Conservation (phyloP, 2,888 invertebrate species). For the Yponomeuta sedellus region DNA sequence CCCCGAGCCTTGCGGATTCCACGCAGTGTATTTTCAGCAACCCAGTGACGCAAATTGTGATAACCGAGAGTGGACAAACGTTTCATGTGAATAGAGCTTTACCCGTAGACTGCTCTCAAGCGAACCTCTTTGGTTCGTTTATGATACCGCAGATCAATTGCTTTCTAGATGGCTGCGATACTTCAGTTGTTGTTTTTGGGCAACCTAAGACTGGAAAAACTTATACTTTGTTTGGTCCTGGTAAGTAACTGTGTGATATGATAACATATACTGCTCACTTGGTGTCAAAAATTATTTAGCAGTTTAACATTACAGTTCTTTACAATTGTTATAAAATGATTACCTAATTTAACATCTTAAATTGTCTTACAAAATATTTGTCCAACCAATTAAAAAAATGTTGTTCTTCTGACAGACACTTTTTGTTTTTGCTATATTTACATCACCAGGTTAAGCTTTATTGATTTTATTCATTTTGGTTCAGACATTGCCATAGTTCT, state of each 20-base stretch:
- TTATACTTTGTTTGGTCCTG: constrained; percentile 83
- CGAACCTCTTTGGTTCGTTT: constrained; percentile 78
- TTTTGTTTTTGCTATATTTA: no score
- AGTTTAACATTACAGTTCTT: no score
- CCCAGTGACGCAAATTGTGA: constrained; percentile 75
- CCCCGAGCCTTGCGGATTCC: constrained; percentile 73
- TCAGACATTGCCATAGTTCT: not conserved
- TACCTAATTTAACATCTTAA: not conserved
- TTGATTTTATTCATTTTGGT: not conserved
- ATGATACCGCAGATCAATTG: constrained; percentile 81
- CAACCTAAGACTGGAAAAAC: constrained; percentile 83
- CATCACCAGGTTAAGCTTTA: no score
- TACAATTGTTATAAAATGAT: no score
- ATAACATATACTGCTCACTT: no score
- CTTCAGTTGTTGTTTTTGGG: constrained; percentile 83
- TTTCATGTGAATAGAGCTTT: constrained; percentile 70
- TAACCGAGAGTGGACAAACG: constrained; percentile 77
- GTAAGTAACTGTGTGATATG: constrained; percentile 40
- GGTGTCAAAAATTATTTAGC: no score
- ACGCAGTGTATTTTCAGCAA: constrained; percentile 77
- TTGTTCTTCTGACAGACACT: no score
- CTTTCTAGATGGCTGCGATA: constrained; percentile 84
- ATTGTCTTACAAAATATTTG: not conserved
- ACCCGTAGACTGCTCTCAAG: constrained; percentile 79
- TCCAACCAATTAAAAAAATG: not conserved